Evolutionary conservation across 2,113 vertebrate genomes (phyloP), one percentile per base, ranked within the genome.

Genomic region (Crypturellus undulatus): DNA sequence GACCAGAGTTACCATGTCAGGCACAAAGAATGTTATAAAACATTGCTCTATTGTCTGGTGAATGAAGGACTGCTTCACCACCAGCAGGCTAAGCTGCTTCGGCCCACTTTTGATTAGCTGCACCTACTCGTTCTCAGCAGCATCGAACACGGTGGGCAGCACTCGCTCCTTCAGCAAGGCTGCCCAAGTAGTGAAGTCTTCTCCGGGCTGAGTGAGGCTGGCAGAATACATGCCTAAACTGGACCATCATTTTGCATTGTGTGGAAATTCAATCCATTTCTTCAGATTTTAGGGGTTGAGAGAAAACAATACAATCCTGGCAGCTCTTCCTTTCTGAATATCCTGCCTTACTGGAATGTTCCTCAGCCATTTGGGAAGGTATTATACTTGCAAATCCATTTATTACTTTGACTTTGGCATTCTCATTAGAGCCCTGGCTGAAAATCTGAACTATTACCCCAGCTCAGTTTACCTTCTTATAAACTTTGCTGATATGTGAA

Each of bases 381-480:
- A 90, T 94, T 90, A 84, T 91, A 93, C 68, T 96, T 95, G 87
- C 82, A 89, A 75, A 96, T 92, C 58, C 65, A 26, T 92, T 70
- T 84, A 76, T 92, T 93, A 12, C 64, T 95, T 93, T 93, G 91
- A 91, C 58, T 97, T 96, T 93, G 91, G 94, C 69, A 68, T 94
- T 94, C 84, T 91, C 72, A 38, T 87, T 84, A 90, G 60, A 90
- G 64, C 30, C 58, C 64, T 94, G 83, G 63, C 71, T 94, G 80
- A 67, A 87, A 71, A 60, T 90, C 70, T 87, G 67, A 84, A 59
- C 70, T 89, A 90, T 89, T 89, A 88, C 10, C 72, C 63, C 18
- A 5, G 78, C 79, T 96, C 71, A 68, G 38, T 82, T 96, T 96
- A 93, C 93, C 84, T 93, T 93, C 86, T 77, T 79, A 79, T 91